These are phyloP conservation scores for Alca torda DNA, from an alignment of 2,797 vertebrate genomes.

Conservation along the genomic window DNA sequence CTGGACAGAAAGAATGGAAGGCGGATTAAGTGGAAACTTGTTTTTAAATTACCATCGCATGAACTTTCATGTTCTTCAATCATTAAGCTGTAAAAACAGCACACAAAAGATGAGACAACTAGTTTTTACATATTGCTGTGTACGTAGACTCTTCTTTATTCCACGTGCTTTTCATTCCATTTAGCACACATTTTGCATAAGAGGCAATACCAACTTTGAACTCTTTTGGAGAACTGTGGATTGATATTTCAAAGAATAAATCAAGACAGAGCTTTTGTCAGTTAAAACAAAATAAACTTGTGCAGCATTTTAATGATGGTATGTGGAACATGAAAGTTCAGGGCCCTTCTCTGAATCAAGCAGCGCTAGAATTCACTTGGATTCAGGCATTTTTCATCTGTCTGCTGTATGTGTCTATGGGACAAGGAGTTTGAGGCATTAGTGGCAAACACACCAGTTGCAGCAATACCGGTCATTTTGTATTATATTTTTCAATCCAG, in stretches of 20 bases:
- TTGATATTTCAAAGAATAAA: constrained; percentile 10
- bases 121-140: neutral
- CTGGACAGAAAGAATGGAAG: neutral
- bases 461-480: neutral
- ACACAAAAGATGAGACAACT: neutral
- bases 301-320: neutral
- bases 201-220: neutral
- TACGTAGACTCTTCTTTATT: neutral
- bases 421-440: neutral
- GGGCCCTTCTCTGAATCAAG: neutral
- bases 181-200: neutral
- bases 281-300: neutral
- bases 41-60: neutral
- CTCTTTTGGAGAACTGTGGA: neutral
- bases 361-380: neutral
- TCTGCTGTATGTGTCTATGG: neutral
- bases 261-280: neutral
- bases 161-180: neutral
- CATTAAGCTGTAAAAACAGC: neutral
- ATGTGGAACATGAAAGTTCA: neutral
- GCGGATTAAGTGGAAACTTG: neutral
- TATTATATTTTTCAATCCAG: neutral
- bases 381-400: neutral
- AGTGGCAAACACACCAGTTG: neutral
- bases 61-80: neutral